Evolutionary conservation across 2,888 invertebrate species (phyloP).

Genomic region (Chalcosyrphus nemorum): DNA sequence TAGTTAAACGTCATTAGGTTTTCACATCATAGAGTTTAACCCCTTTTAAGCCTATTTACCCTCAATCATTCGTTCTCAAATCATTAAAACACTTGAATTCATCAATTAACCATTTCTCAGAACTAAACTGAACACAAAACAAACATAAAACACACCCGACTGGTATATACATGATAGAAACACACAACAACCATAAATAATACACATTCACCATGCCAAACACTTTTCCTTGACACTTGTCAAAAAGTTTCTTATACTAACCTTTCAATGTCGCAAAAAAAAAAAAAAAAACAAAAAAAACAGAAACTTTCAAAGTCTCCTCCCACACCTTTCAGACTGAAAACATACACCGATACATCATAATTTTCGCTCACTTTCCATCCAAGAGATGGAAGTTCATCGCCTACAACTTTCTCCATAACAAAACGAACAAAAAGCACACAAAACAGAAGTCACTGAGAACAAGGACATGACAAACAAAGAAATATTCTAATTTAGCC

Average conservation of each 20-base stretch:
- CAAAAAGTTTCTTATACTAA: slow-evolving; percentile 39
- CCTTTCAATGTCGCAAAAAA: neutral
- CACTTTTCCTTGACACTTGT: slow-evolving; percentile 56
- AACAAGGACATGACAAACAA: slow-evolving; percentile 52
- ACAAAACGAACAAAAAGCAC: slow-evolving; percentile 4
- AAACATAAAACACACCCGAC: slow-evolving; percentile 10
- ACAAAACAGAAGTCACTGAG: neutral
- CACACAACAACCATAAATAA: slow-evolving; percentile 41
- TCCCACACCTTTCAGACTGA: neutral
- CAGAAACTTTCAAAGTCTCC: slow-evolving; percentile 5
- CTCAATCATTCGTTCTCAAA: neutral
- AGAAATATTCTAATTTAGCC: slow-evolving; percentile 69
- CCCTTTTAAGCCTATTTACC: slow-evolving; percentile 9
- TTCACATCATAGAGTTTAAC: neutral
- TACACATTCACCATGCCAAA: slow-evolving; percentile 3
- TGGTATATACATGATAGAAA: slow-evolving; percentile 4
- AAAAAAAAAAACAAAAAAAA: neutral
- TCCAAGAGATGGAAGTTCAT: neutral
- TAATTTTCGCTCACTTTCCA: neutral
- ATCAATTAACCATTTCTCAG: slow-evolving; percentile 35
- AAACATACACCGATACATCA: slow-evolving; percentile 27
- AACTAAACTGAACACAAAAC: neutral
- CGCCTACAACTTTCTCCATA: slow-evolving; percentile 1
- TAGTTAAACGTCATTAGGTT: neutral
- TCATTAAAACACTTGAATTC: slow-evolving; percentile 6